Evolutionary conservation across 2,888 invertebrate species (phyloP), one percentile per base, ranked within the genome.

Genomic region (Protonemura montana): DNA sequence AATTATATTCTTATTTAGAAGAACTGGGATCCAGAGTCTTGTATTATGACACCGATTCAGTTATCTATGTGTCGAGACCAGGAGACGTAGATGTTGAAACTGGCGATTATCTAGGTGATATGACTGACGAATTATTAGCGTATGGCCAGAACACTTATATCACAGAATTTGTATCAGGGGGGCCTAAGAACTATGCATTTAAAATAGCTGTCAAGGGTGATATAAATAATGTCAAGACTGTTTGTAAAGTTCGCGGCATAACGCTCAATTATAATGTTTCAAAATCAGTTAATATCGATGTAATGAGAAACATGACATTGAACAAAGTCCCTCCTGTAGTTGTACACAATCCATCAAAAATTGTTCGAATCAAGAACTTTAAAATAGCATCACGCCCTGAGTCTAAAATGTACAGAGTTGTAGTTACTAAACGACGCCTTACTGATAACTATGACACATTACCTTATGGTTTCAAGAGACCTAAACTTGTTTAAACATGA

Each of bases 1-100:
- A 90, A 86, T 87, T 91, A 0, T 90, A 90, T 86, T 84, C 86
- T 3, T 89, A 90, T 28, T 86, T 91, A 3, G 89, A 91, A 6
- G 86, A 86, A 27, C 86, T 91, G 7, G 89, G 88, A 5, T 85
- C 88, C 42, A 82, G 90, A 16, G 89, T 89, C 13, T 85, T 91
- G 13, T 91, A 91, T 87, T 90, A 88, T 82, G 91, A 91, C 83
- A 91, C 91, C 0, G 91, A 91, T 86, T 89, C 89, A 0, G 89
- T 90, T 5, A 89, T 91, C 76, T 91, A 89, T 86, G 87, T 88
- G 7, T 82, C 82, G 0, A 30, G 77, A 29, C 27, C 7, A 21
- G 87, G 41, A 25, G 88, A 86, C 86, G 86, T 16, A 7, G 21
- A 87, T 87, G n/a, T 88, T 86, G 76, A 86, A 10, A 87, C 89